Conservation (phyloP, 2,113 vertebrate species). For the Passer domesticus region DNA sequence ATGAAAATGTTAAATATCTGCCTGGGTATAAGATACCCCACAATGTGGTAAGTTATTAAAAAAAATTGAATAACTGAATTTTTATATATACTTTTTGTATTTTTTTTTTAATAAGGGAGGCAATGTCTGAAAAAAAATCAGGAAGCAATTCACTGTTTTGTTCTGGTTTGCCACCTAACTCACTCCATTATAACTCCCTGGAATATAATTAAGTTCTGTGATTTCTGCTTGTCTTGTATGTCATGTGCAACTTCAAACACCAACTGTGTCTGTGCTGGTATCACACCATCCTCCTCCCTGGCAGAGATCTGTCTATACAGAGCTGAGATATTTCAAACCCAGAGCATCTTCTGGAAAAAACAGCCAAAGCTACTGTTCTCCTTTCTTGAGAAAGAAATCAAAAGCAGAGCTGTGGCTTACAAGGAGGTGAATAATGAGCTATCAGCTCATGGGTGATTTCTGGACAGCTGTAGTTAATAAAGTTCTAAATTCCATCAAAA, state of each 20-base stretch:
- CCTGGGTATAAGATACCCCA: conserved; percentile 80
- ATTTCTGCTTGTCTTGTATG: neutral
- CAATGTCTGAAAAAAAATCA: neutral
- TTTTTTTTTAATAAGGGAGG: neutral
- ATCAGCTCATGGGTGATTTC: neutral
- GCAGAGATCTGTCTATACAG: neutral
- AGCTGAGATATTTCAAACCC: neutral
- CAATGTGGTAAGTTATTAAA: conserved; percentile 76
- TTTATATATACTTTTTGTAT: no score
- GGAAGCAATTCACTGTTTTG: neutral
- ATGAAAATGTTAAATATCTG: conserved; percentile 86
- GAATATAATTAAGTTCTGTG: neutral
- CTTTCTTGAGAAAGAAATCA: neutral
- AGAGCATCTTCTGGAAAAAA: neutral
- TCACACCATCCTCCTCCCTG: neutral
- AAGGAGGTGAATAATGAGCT: neutral
- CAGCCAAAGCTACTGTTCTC: neutral
- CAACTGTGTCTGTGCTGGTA: neutral
- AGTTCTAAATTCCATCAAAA: neutral
- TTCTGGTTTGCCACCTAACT: neutral
- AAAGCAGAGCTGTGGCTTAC: neutral
- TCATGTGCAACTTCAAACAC: neutral
- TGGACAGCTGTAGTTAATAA: neutral
- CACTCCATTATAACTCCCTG: neutral
- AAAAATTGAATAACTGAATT: neutral